A percentile compares a stretch with the other conserved stretches of the same genome.
Evolutionary conservation across 2,113 vertebrate species (phyloP).

Genomic region (Rhinolophus ferrumequinum): DNA sequence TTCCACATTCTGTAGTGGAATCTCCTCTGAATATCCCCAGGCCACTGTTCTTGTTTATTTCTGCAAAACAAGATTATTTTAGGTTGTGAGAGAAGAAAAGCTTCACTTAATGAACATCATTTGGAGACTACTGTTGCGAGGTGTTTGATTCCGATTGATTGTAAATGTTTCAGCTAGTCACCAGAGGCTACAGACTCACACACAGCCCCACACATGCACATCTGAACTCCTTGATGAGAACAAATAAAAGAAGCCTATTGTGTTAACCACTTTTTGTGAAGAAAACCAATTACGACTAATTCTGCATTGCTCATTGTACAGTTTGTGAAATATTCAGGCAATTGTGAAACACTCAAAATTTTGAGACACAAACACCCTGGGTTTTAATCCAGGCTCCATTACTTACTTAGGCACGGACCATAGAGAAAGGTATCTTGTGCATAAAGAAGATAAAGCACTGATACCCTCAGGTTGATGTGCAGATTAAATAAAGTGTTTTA

Average conservation of each 20-base stretch:
- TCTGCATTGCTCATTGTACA: constrained; percentile 29
- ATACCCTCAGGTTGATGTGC: background rate
- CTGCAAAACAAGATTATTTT: constrained; percentile 68
- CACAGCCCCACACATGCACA: constrained; percentile 55
- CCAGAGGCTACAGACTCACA: constrained; percentile 79
- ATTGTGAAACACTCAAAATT: constrained; percentile 33
- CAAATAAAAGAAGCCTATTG: constrained; percentile 57
- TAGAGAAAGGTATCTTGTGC: background rate
- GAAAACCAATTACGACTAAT: constrained; percentile 67
- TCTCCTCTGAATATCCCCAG: constrained; percentile 66
- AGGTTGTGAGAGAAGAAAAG: constrained; percentile 66
- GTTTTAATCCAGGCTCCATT: background rate
- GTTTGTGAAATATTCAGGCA: constrained; percentile 18
- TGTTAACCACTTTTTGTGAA: constrained; percentile 58
- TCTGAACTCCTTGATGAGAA: constrained; percentile 50
- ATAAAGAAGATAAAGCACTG: background rate
- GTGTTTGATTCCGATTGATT: constrained; percentile 66
- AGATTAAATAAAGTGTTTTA: background rate
- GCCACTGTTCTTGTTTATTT: constrained; percentile 69
- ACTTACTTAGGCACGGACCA: background rate
- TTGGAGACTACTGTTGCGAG: constrained; percentile 66
- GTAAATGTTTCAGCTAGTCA: constrained; percentile 59
- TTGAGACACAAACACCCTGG: background rate
- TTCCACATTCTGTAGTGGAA: constrained; percentile 65
- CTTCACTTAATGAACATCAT: constrained; percentile 77